Base-by-base conservation (phyloP, 2,888 invertebrate species). In the Drosophila tanythrix region DNA sequence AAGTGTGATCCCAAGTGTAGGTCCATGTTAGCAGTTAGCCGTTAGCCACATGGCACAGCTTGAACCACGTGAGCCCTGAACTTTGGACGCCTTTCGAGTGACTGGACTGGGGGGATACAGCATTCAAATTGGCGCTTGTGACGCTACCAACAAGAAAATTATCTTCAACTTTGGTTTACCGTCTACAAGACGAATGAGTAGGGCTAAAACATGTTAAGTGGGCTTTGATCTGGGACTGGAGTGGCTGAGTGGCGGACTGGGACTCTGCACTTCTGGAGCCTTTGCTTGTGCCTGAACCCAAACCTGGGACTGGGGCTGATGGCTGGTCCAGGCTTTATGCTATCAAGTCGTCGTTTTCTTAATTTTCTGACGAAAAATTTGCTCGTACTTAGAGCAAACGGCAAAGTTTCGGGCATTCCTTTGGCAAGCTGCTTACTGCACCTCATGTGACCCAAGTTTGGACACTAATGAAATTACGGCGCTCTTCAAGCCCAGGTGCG, bases 381-480 rank as follows among this genome's bases (percentile, higher is more conserved):
- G 59, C 89, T 83, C 85, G 85, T 88, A 77, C 88, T 84, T 84
- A 70, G 76, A 63, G 67, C 38, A 78, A 72, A 83, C 70, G 79
- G 79, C 48, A 66, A 83, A 83, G 76, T 87, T 81, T 79, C 51
- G 48, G 65, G 63, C 55, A 72, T 79, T 72, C 43, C 40, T 53
- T 59, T 62, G 60, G 56, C 62, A 60, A 59, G 56, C 66, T 69
- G 69, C 58, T 55, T 51, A 62, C 48, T 63, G 71, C 72, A n/a
- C 68, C 71, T 67, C 67, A 73, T 69, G 75, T 70, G 76, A 70
- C 73, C 76, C 76, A 55, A 65, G 76, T 70, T 79, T 81, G 79
- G 78, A 81, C 81, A 85, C 85, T 89, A 89, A 86, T 87, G 90
- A 86, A 86, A 86, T 86, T 89, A 85, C 76, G 74, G 76, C 50